These are phyloP conservation scores for Cervus canadensis DNA, from an alignment of 2,113 vertebrate genomes.

Conservation along the genomic window DNA sequence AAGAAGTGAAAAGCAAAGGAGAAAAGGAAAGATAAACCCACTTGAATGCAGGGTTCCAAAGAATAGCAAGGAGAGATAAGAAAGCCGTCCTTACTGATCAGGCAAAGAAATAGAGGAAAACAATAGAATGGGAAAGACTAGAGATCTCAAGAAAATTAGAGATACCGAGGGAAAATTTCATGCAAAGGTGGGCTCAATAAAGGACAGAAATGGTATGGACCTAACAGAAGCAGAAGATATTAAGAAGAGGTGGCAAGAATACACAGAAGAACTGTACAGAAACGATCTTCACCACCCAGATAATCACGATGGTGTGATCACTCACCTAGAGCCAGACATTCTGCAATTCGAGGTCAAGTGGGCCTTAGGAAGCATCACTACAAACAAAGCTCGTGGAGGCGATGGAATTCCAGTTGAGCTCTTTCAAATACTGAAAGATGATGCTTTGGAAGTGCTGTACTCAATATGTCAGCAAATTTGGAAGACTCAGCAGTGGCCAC, in stretches of 20 bases:
- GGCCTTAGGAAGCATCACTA: neutral
- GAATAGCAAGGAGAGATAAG: neutral
- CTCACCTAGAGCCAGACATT: neutral
- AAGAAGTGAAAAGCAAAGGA: neutral
- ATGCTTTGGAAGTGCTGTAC: neutral
- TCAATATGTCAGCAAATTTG: neutral
- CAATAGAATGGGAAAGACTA: neutral
- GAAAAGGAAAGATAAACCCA: neutral
- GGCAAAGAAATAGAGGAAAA: neutral
- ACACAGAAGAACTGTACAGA: neutral
- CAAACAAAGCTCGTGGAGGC: neutral
- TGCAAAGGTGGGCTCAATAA: neutral
- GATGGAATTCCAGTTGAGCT: neutral
- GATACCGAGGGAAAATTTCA: neutral
- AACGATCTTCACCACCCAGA: neutral
- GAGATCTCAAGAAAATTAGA: neutral
- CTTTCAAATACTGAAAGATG: neutral
- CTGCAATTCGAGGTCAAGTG: neutral
- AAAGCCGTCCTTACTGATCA: neutral
- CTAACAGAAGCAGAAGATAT: neutral
- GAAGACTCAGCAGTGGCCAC: neutral
- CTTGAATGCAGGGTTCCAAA: neutral
- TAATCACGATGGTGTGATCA: neutral
- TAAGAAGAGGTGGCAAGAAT: neutral
- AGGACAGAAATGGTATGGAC: neutral